Evolutionary conservation across 2,113 vertebrate genomes (phyloP), one percentile per base, ranked within the genome.

Genomic region (Silurus meridionalis): DNA sequence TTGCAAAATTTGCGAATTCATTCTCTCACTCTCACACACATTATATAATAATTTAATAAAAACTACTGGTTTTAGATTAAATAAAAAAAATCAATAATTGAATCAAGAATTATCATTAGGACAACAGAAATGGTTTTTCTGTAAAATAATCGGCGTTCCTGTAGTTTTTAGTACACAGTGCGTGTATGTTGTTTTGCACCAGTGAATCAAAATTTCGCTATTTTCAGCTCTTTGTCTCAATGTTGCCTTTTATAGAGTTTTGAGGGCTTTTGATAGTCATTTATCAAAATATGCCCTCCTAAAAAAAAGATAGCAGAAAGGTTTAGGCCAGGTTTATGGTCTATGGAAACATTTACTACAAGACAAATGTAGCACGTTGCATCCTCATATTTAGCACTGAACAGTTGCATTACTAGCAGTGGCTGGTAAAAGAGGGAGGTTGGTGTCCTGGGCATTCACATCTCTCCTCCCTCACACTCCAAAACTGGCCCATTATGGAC

Each of bases 401-500:
- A 53, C 46, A 13, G 8, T 4, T 8, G 17, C 61, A 48, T 23
- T 48, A 46, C 3, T 37, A 46, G 17, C 6, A 57, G 57, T 23
- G 28, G 78, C 46, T 0, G 7, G 37, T 80, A 46, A 80, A 46
- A 80, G 28, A 61, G 17, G 6, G 8, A 7, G 23, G 55, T 82
- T 57, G 37, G 19, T 50, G 37, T 64, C 61, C 55, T 37, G 37
- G 46, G 55, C 58, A 46, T 14, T 67, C 60, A 23, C 7, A n/a
- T 15, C 71, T 82, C 63, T n/a, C 72, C 83, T 57, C 71, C 61
- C 64, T 80, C 64, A 63, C 23, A 19, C 7, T 82, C 14, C 75
- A 80, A 84, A 72, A 69, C 61, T 55, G 60, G 71, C 53, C 48
- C 53, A 55, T 85, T 85, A 80, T 58, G 64, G 79, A 85, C 19